Percentiles rank a stretch among this genome's conserved stretches.
Evolutionary conservation across 2,888 invertebrate genomes (phyloP).

Genomic region (Herminia tarsipennalis): DNA sequence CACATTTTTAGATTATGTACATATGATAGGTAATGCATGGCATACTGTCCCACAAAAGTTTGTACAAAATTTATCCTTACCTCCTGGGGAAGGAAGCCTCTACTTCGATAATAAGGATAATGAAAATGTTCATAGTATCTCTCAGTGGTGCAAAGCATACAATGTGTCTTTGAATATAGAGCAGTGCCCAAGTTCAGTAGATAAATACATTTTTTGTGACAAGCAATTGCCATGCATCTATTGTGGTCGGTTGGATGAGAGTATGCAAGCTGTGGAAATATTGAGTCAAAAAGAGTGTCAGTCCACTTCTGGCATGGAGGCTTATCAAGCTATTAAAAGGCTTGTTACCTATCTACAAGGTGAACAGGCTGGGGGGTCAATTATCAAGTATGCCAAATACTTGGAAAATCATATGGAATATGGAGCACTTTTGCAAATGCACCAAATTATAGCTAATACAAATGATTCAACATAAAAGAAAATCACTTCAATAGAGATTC

Average conservation of each 20-base stretch:
- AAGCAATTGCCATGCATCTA: slow-evolving; percentile 39
- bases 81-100: slow-evolving; percentile 43
- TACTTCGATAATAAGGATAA: slow-evolving; percentile 40
- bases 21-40: slow-evolving; percentile 55
- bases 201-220: slow-evolving; percentile 51
- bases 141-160: slow-evolving; percentile 47
- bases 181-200: slow-evolving; percentile 35
- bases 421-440: slow-evolving; percentile 50
- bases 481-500: slow-evolving; percentile 16
- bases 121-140: slow-evolving; percentile 47
- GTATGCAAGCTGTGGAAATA: slow-evolving; percentile 32
- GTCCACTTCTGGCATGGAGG: slow-evolving; percentile 46
- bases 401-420: slow-evolving; percentile 55
- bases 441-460: slow-evolving; percentile 46
- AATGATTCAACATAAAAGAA: slow-evolving; percentile 42
- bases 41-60: slow-evolving; percentile 45
- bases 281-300: slow-evolving; percentile 26
- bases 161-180: slow-evolving; percentile 43
- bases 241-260: slow-evolving; percentile 27
- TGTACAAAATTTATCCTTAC: slow-evolving; percentile 42
- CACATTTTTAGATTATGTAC: slow-evolving; percentile 43
- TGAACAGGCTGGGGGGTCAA: slow-evolving; percentile 38
- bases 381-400: slow-evolving; percentile 49
- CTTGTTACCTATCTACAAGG: slow-evolving; percentile 52
- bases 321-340: slow-evolving; percentile 57